Evolutionary conservation across 2,113 vertebrate species (phyloP), one percentile per base, ranked within the genome.

Genomic region (Saguinus imperator): DNA sequence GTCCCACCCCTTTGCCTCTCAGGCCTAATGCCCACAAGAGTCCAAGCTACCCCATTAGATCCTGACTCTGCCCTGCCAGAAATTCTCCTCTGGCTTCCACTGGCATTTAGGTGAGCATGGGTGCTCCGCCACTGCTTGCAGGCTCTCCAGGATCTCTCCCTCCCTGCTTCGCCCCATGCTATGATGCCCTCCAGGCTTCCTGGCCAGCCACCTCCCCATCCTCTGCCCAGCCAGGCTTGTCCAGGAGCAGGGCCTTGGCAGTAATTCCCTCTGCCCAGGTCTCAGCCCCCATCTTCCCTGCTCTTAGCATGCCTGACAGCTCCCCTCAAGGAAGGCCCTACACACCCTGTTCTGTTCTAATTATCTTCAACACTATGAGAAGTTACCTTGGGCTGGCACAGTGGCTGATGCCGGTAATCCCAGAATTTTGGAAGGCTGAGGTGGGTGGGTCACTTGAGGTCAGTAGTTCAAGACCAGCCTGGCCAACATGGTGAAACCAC

Each of bases 241-340:
- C 37, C 80, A 58, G 48, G 18, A 18, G 81, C 8, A 10, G 45
- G 6, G 37, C 37, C 55, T 9, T 2, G 40, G 57, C 68, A 17
- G 35, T 45, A 27, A 45, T 5, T n/a, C 32, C 93, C 64, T 84
- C 29, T 52, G 55, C 55, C 35, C 35, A 14, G 9, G 10, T 27
- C 27, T 75, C 66, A 25, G 68, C 68, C 27, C 50, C 0, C 17
- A 1, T 27, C 13, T 18, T 20, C 13, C 27, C 55, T 76, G 55
- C 17, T n/a, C 29, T 27, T 57, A 35, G 13, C 52, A 29, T 35
- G 57, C 35, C 86, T 8, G 17, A 37, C 21, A 13, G 3, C 16
- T 35, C 2, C 5, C 43, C 61, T 68, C 0, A 6, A 66, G 18
- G 4, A 8, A 43, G 48, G 7, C 29, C 5, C 32, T 8, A 5